A percentile compares a stretch with the other conserved stretches of the same genome.
Evolutionary conservation across 2,797 vertebrate genomes (phyloP).

Genomic region (Zenarchopterus dispar): DNA sequence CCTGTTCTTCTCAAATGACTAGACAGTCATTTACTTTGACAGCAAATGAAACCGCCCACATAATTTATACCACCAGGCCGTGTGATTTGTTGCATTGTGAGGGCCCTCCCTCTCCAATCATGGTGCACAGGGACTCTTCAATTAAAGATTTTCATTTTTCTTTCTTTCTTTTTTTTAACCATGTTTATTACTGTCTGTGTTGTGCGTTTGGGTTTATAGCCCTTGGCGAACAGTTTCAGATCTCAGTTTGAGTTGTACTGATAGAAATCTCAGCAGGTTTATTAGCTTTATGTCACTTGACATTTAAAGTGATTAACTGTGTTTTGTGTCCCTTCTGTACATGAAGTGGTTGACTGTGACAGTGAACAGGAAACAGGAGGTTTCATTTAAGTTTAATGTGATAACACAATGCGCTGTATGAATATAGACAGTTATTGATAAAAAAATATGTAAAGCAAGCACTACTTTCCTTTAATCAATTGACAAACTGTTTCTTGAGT

Average conservation of each 20-base stretch:
- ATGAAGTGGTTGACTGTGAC: background rate
- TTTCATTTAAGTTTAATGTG: background rate
- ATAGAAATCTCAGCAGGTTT: constrained; percentile 30
- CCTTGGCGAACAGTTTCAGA: background rate
- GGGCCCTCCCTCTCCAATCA: background rate
- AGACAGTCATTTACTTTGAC: constrained; percentile 9
- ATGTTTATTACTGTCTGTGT: background rate
- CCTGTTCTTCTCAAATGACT: constrained; percentile 5
- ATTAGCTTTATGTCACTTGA: constrained; percentile 18
- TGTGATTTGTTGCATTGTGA: background rate
- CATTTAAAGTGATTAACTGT: constrained; percentile 21
- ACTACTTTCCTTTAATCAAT: no score
- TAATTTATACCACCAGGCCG: background rate
- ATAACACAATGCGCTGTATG: background rate
- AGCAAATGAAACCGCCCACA: background rate
- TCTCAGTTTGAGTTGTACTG: background rate
- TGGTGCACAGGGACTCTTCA: background rate
- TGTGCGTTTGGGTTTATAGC: background rate
- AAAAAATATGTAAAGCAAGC: background rate
- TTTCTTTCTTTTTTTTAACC: background rate
- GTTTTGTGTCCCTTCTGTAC: background rate
- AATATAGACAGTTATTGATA: background rate
- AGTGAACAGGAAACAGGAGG: background rate
- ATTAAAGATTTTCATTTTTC: no score
- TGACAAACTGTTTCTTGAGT: no score